These are phyloP conservation scores for Hoplostethus mediterraneus DNA, from an alignment of 2,797 vertebrate species.

Conservation along the genomic window DNA sequence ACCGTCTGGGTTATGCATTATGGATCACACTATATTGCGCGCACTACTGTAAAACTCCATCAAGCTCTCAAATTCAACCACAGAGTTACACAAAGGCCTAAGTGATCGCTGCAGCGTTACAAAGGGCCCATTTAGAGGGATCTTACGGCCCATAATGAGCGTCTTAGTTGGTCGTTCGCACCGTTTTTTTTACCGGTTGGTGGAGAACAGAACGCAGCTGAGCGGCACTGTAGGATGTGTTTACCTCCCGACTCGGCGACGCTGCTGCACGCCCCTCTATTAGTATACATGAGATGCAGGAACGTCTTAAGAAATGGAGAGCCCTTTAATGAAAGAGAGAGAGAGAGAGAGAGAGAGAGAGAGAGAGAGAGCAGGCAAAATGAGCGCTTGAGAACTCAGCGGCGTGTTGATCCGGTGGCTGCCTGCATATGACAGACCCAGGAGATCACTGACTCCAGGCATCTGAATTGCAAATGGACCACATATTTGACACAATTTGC, in stretches of 20 bases:
- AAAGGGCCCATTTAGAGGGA: constrained; percentile 49
- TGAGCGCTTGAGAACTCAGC: constrained; percentile 53
- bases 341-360: constrained; percentile 25
- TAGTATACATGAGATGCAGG: constrained; percentile 66
- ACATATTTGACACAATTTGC: constrained; percentile 44
- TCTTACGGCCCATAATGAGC: constrained; percentile 51
- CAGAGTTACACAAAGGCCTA: constrained; percentile 36
- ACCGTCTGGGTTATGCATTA: constrained; percentile 43
- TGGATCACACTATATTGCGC: constrained; percentile 39
- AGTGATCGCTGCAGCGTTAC: constrained; percentile 49
- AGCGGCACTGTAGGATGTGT: constrained; percentile 34
- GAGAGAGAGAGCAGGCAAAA: constrained; percentile 38
- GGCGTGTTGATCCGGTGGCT: constrained; percentile 43
- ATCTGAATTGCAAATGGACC: constrained; percentile 74
- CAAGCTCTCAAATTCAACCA: constrained; percentile 58
- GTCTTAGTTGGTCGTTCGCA: constrained; percentile 43
- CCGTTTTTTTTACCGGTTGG: constrained; percentile 48
- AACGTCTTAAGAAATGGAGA: constrained; percentile 58
- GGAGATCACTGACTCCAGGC: constrained; percentile 47
- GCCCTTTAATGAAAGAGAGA: constrained; percentile 59
- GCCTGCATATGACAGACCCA: constrained; percentile 47
- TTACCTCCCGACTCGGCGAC: constrained; percentile 35
- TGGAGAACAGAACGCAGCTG: constrained; percentile 6
- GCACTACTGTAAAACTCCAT: constrained; percentile 40
- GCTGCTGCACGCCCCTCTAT: constrained; percentile 31